Conservation (phyloP, 2,797 vertebrate genomes). For the Rhabdophis nuchalis region DNA sequence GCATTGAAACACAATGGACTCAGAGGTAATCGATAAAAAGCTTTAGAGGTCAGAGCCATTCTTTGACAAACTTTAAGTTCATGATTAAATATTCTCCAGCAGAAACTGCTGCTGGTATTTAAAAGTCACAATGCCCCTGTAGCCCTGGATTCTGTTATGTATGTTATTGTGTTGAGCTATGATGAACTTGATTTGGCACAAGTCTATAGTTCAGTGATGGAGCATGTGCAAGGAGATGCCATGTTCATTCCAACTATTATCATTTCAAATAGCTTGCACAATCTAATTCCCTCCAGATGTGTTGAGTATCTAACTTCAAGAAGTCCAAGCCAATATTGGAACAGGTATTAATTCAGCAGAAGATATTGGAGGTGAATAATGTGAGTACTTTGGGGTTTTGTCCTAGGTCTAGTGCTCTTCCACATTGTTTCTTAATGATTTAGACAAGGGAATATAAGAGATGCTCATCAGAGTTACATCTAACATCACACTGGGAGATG, state of each 20-base stretch:
- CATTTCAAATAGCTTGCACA: background rate
- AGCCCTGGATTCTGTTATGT: slow-evolving; percentile 36
- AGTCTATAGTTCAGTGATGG: background rate
- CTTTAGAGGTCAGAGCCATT: slow-evolving; percentile 64
- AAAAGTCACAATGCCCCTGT: slow-evolving; percentile 38
- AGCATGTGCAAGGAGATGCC: background rate
- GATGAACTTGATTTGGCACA: background rate
- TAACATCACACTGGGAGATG: background rate
- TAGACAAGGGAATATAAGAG: background rate
- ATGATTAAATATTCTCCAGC: slow-evolving; percentile 63
- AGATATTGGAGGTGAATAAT: background rate
- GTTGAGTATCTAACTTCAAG: background rate
- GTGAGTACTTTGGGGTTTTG: background rate
- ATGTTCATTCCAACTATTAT: background rate
- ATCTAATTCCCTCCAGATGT: background rate
- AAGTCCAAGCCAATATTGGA: background rate
- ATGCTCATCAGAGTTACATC: background rate
- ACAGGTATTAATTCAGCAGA: background rate
- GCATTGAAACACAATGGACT: slow-evolving; percentile 63
- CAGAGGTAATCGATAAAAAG: slow-evolving; percentile 59
- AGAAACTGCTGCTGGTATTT: slow-evolving; percentile 49
- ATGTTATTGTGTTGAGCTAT: rapidly evolving
- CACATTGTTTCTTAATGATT: background rate
- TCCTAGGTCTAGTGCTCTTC: background rate
- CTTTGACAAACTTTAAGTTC: slow-evolving; percentile 59